Percentiles rank a stretch among this genome's conserved stretches.
These are phyloP conservation scores for Mycetomoellerius zeteki DNA, from an alignment of 1,140 invertebrate species.

Conservation along the genomic window DNA sequence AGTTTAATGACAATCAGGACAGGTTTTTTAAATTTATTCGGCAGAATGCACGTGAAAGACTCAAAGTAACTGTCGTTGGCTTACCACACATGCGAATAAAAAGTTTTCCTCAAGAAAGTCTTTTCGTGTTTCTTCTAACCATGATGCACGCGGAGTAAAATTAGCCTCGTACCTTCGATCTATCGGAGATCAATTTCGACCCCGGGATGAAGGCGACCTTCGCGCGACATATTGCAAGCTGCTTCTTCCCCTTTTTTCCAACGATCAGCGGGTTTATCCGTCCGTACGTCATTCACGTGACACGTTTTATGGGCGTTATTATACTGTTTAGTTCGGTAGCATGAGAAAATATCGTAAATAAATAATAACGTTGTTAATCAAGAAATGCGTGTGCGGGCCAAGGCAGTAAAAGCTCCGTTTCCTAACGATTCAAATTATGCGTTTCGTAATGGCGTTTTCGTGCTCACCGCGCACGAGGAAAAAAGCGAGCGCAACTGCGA, in stretches of 20 bases:
- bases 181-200: slow-evolving; percentile 62
- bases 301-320: slow-evolving; percentile 16
- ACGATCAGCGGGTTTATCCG: neutral
- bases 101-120: slow-evolving; percentile 42
- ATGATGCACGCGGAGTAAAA: slow-evolving; percentile 29
- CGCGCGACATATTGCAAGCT: slow-evolving; percentile 31
- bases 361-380: neutral
- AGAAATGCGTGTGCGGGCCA: neutral
- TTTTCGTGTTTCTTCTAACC: slow-evolving; percentile 43
- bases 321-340: neutral
- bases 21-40: slow-evolving; percentile 46
- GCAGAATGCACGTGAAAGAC: slow-evolving; percentile 24
- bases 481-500: neutral
- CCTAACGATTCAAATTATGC: slow-evolving; percentile 7
- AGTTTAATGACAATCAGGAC: neutral
- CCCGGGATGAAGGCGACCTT: slow-evolving; percentile 44
- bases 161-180: slow-evolving; percentile 61
- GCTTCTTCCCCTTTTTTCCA: slow-evolving; percentile 28
- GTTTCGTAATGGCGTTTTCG: slow-evolving; percentile 25
- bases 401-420: neutral
- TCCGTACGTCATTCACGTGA: slow-evolving; percentile 24
- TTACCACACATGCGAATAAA: slow-evolving; percentile 32
- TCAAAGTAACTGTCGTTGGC: neutral
- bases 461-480: neutral
- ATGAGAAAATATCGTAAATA: slow-evolving; percentile 27